Evolutionary conservation across 2,888 invertebrate species (phyloP).

Genomic region (Phorcus lineatus): DNA sequence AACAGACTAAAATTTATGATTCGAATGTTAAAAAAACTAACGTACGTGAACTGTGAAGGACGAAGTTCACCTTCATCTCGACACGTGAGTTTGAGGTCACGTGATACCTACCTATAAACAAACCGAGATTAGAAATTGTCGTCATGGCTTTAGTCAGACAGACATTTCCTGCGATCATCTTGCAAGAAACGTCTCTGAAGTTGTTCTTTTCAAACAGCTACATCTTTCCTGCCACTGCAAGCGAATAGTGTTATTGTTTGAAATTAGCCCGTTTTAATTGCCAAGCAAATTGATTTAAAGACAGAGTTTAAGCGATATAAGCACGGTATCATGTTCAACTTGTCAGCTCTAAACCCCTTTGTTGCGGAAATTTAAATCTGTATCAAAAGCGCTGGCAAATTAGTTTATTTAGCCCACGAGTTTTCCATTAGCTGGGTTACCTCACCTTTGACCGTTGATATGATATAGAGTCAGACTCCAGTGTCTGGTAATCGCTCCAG

Average conservation of each 20-base stretch:
- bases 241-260: constrained; percentile 8
- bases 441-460: constrained; percentile 11
- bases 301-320: background rate
- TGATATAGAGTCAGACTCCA: background rate
- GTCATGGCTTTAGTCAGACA: too few relatives aligned
- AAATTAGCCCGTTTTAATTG: constrained; percentile 19
- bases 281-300: constrained; percentile 3
- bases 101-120: too few relatives aligned
- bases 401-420: constrained; percentile 18
- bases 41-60: too few relatives aligned
- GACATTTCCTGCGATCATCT: too few relatives aligned
- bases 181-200: background rate
- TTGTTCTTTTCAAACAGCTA: constrained; percentile 6
- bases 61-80: too few relatives aligned
- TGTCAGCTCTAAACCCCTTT: constrained; percentile 18
- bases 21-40: too few relatives aligned
- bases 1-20: too few relatives aligned
- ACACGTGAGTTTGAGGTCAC: too few relatives aligned
- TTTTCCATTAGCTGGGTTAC: constrained; percentile 14
- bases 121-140: too few relatives aligned
- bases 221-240: background rate
- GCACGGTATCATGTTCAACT: constrained; percentile 4
- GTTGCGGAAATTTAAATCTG: constrained; percentile 24
- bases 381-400: constrained; percentile 19
- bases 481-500: background rate